Base-by-base conservation (phyloP, 2,888 invertebrate species). In the Sialis lutaria region DNA sequence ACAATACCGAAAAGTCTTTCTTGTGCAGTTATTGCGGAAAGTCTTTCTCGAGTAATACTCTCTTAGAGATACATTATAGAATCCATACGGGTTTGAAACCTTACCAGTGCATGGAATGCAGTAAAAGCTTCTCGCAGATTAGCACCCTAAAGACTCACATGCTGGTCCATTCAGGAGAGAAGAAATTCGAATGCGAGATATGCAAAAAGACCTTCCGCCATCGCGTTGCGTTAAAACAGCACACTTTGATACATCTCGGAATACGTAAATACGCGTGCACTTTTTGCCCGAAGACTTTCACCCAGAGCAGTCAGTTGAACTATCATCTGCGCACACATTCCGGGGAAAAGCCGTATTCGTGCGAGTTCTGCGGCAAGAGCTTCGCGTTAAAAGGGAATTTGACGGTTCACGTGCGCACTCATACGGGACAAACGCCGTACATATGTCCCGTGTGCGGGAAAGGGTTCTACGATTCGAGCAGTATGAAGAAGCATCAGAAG, bases 401-500 rank as follows among this genome's bases (percentile, higher is more conserved):
- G 22, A 47, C 47, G n/a, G 47, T 47, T 5, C 47, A 47, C 31
- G 42, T 42, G 6, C 33, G 47, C 13, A 47, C 42, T 5, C 47
- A 47, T 34, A 47, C 42, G 8, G 43, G 46, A 7, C 45, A 50
- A 22, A 47, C 42, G 2, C 50, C 48, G 10, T 52, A 46, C 41
- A 33, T 47, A 10, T 53, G 53, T 35, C 32, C 45, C 10, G 37
- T 46, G 33, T 53, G 53, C 34, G 52, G 50, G 10, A 46, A 46
- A 37, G 44, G 48, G 2, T 52, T 50, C 34, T 50, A 48, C 42
- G 41, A 50, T 10, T 41, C 47, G 10, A 42, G 41, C 6, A 39
- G 49, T 6, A 46, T 46, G 33, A 51, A 49, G 10, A 44, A 46
- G 12, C 51, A 51, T 43, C 37, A 45, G 33, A 41, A 30, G 33